Conservation (phyloP, 2,888 invertebrate species). For the Amorpha juglandis region DNA sequence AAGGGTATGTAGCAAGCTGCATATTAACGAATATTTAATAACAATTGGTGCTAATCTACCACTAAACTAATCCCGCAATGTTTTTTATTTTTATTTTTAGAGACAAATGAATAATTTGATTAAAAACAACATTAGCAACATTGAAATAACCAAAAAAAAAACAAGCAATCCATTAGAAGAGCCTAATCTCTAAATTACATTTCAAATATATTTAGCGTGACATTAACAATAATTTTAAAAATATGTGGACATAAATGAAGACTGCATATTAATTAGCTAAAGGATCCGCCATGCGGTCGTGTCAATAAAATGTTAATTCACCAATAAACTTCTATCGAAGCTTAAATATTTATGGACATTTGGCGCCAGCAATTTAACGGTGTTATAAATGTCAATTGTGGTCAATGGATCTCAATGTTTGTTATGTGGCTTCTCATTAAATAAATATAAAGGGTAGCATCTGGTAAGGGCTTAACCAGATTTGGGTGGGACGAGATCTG, state of each 20-base stretch:
- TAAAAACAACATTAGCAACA: neutral
- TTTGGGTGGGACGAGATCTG: no score
- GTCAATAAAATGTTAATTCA: constrained; percentile 22
- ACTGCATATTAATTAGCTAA: constrained; percentile 15
- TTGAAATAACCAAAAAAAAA: neutral
- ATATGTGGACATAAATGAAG: constrained; percentile 7
- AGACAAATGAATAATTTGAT: constrained; percentile 1
- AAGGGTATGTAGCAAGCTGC: no score
- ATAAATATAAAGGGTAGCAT: no score
- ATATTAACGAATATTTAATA: no score
- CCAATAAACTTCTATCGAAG: constrained; percentile 21
- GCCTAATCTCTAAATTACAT: neutral
- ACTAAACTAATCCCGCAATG: no score
- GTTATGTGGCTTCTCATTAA: neutral
- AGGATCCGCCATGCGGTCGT: constrained; percentile 9
- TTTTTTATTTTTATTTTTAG: no score
- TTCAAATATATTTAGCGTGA: constrained; percentile 6
- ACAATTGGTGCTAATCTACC: no score
- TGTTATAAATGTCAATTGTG: constrained; percentile 20
- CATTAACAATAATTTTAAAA: constrained; percentile 16
- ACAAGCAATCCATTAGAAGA: neutral
- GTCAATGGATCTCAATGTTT: neutral
- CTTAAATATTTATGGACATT: constrained; percentile 22
- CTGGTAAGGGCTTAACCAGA: no score
- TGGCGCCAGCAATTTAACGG: constrained; percentile 23